These are phyloP conservation scores for Anthopleura xanthogrammica DNA, from an alignment of 92 coral and sea anemone species.

Conservation along the genomic window DNA sequence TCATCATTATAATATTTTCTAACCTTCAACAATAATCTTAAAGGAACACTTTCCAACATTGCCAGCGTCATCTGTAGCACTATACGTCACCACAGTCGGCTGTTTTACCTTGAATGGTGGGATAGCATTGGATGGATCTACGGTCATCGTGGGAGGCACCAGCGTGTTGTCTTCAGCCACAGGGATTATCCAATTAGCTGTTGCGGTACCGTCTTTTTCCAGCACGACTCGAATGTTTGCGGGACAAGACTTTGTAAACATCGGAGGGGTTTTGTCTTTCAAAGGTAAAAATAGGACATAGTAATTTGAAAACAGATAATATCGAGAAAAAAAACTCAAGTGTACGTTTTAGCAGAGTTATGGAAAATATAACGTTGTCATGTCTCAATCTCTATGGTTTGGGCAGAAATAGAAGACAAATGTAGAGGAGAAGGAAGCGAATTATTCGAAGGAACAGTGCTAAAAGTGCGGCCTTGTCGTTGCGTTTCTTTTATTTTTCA, in stretches of 20 bases:
- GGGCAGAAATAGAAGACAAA: too few species aligned
- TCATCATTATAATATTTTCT: neutral
- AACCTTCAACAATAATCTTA: slow-evolving; percentile 39
- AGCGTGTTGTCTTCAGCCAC: slow-evolving; percentile 42
- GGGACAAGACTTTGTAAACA: slow-evolving; percentile 39
- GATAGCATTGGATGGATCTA: slow-evolving; percentile 25
- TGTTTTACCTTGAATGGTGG: slow-evolving; percentile 34
- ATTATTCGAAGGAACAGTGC: too few species aligned
- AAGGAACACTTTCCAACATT: slow-evolving; percentile 40
- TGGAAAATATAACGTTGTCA: too few species aligned
- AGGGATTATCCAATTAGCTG: slow-evolving; percentile 44
- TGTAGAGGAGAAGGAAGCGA: too few species aligned
- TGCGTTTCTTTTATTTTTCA: too few species aligned
- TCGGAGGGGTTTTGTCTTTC: slow-evolving; percentile 29
- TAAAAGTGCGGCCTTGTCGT: too few species aligned
- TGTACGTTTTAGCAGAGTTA: too few species aligned
- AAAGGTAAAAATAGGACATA: neutral
- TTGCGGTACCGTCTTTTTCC: slow-evolving; percentile 10
- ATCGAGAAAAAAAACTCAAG: too few species aligned
- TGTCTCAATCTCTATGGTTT: too few species aligned
- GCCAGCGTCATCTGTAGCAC: slow-evolving; percentile 44
- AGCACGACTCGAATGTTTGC: slow-evolving; percentile 33
- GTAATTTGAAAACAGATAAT: neutral
- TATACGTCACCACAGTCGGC: slow-evolving; percentile 32
- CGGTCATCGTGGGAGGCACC: slow-evolving; percentile 17